Percentiles rank a stretch among this genome's conserved stretches.
Conservation (phyloP, 2,797 vertebrate genomes). For the Holocentrus rufus region DNA sequence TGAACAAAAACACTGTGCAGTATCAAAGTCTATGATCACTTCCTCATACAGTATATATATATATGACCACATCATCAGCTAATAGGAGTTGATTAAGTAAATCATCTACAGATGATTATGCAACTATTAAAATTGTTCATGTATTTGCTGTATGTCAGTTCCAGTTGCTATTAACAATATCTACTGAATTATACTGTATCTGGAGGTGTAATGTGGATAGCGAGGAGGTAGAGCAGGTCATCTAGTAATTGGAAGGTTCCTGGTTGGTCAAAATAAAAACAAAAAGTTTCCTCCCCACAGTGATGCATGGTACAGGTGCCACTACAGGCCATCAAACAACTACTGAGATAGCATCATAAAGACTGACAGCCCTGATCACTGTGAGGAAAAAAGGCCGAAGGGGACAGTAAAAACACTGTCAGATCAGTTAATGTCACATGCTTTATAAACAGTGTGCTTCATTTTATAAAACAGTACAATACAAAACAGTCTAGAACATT, state of each 20-base stretch:
- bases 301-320: conserved; percentile 51
- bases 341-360: conserved; percentile 25
- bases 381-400: conserved; percentile 34
- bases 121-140: too few species aligned
- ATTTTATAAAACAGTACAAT: conserved; percentile 73
- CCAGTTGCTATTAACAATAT: background rate
- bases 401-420: conserved; percentile 43
- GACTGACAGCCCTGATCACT: conserved; percentile 27
- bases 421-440: conserved; percentile 64
- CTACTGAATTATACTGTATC: background rate
- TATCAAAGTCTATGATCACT: background rate
- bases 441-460: conserved; percentile 74
- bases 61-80: conserved; percentile 13
- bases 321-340: conserved; percentile 26
- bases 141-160: background rate
- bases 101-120: background rate
- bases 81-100: background rate
- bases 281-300: conserved; percentile 47
- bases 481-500: conserved; percentile 73
- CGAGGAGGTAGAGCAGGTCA: too few species aligned
- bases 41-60: background rate
- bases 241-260: too few species aligned
- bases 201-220: conserved; percentile 1
- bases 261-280: conserved; percentile 35
- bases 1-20: background rate